phyloP scores from a whole-genome alignment of 2,888 invertebrate species.

The Leucophora obtusa region DNA sequence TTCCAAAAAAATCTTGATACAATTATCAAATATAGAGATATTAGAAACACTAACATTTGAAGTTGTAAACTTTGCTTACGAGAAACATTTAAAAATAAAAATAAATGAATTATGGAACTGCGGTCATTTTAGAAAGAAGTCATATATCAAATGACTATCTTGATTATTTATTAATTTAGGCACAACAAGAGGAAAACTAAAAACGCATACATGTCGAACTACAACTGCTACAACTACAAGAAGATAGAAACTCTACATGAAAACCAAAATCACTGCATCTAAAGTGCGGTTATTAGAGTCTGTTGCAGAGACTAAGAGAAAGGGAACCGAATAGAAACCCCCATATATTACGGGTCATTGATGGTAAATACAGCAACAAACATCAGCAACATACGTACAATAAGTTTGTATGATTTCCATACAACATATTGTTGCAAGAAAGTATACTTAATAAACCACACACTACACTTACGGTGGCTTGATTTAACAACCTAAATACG shows the following conservation, averaged over 20 bases:
- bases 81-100: constrained; percentile 28
- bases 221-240: constrained; percentile 25
- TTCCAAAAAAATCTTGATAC: constrained; percentile 47
- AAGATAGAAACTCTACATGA: neutral
- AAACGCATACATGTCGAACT: constrained; percentile 37
- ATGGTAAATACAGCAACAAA: constrained; percentile 25
- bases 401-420: constrained; percentile 26
- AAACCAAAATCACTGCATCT: constrained; percentile 57
- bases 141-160: constrained; percentile 63
- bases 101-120: constrained; percentile 60
- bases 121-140: constrained; percentile 58
- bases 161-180: constrained; percentile 62
- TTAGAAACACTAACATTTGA: neutral
- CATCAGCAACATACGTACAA: too few species aligned
- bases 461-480: constrained; percentile 50
- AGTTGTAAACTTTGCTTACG: neutral
- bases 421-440: constrained; percentile 49
- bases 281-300: constrained; percentile 53
- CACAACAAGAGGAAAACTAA: constrained; percentile 1
- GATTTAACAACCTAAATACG: constrained; percentile 52
- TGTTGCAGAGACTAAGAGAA: constrained; percentile 20
- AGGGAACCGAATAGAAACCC: constrained; percentile 43
- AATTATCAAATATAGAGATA: constrained; percentile 20
- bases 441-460: constrained; percentile 53
- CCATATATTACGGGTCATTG: constrained; percentile 61